Conservation (phyloP, 2,113 vertebrate species). For the Petrocephalus zakoni region DNA sequence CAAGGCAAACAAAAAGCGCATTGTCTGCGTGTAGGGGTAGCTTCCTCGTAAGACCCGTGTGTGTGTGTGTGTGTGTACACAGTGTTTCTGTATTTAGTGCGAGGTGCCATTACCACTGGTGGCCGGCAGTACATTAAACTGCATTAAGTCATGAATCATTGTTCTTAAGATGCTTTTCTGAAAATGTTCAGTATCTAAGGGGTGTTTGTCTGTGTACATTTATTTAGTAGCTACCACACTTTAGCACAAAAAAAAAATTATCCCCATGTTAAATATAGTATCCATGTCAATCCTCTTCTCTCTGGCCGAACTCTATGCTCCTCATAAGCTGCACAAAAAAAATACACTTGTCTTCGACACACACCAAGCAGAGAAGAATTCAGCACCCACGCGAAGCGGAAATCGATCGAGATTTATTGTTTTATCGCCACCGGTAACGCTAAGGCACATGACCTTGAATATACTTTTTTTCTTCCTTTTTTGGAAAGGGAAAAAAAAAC, state of each 20-base stretch:
- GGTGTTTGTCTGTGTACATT: not conserved
- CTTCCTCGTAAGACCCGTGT: not conserved
- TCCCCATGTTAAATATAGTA: not conserved
- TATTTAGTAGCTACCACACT: not conserved
- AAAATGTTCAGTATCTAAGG: not conserved
- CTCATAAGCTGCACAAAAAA: not conserved
- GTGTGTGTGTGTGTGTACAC: not conserved
- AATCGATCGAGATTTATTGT: constrained; percentile 50
- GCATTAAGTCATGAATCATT: not conserved
- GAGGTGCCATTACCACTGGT: not conserved
- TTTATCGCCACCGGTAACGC: constrained; percentile 43
- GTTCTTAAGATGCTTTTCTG: not conserved
- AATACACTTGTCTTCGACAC: not conserved
- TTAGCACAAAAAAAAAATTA: not conserved
- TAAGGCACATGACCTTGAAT: constrained; percentile 51
- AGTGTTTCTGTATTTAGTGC: not conserved
- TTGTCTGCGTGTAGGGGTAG: not conserved
- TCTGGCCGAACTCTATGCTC: not conserved
- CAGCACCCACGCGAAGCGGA: constrained; percentile 21
- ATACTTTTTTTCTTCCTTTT: constrained; percentile 53
- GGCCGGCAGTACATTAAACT: not conserved
- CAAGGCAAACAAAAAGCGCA: not conserved
- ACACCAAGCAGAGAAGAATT: not conserved
- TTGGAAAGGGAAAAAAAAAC: constrained; percentile 28
- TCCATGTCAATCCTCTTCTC: not conserved